Conservation (phyloP, 2,888 invertebrate species). For the Aspidiotus rigidus region DNA sequence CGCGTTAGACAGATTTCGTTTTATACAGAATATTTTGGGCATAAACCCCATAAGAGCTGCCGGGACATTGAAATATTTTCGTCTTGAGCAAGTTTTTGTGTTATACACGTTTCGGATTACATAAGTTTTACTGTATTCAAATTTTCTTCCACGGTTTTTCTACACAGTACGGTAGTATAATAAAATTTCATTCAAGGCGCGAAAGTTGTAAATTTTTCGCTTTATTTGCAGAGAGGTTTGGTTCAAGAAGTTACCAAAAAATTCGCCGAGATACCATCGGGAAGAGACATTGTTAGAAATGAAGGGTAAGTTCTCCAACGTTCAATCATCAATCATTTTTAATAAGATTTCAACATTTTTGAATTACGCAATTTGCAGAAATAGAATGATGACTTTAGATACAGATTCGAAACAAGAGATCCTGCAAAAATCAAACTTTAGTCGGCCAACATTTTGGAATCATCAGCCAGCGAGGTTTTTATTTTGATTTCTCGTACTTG, state of each 20-base stretch:
- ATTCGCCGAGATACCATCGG: slow-evolving; percentile 37
- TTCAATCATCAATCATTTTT: neutral
- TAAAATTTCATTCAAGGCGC: too few species aligned
- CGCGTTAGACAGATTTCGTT: too few species aligned
- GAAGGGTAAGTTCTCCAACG: slow-evolving; percentile 43
- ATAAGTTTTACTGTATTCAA: slow-evolving; percentile 39
- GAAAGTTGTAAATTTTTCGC: too few species aligned
- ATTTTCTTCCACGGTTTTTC: neutral
- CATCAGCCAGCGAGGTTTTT: slow-evolving; percentile 22
- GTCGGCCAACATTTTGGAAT: slow-evolving; percentile 20
- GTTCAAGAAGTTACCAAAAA: slow-evolving; percentile 39
- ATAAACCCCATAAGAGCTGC: too few species aligned
- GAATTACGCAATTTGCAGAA: slow-evolving; percentile 7
- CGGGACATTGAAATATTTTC: too few species aligned
- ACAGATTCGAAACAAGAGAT: slow-evolving; percentile 15
- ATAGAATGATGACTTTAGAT: slow-evolving; percentile 20
- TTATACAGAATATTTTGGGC: too few species aligned
- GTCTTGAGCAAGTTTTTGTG: too few species aligned
- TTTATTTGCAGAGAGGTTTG: slow-evolving; percentile 39
- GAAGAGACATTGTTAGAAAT: slow-evolving; percentile 37
- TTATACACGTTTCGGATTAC: slow-evolving; percentile 44
- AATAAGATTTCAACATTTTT: too few species aligned
- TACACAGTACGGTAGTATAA: too few species aligned
- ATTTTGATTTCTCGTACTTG: neutral
- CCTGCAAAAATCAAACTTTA: neutral